phyloP scores from a whole-genome alignment of 2,797 vertebrate species.

The Fistularia commersonii region DNA sequence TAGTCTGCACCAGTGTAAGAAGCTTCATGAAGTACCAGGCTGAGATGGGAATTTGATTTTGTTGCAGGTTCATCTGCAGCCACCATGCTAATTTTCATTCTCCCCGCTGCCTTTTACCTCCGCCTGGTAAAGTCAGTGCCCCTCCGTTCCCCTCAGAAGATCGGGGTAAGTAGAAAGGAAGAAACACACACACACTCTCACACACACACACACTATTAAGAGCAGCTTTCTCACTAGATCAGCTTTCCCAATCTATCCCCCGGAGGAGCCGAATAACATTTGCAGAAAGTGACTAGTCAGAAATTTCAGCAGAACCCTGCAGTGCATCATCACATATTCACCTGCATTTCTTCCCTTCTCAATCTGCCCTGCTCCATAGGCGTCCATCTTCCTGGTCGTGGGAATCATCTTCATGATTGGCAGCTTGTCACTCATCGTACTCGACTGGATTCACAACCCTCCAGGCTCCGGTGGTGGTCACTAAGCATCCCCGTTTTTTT shows the following conservation, averaged over 20 bases:
- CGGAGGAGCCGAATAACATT: background rate
- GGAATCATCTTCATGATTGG: conserved; percentile 93
- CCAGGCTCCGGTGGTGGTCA: conserved; percentile 79
- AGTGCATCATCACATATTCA: conserved; percentile 4
- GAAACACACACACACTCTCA: background rate
- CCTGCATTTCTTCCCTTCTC: conserved; percentile 10
- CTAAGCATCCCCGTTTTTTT: conserved; percentile 62
- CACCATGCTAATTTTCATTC: conserved; percentile 95
- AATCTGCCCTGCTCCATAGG: conserved; percentile 63
- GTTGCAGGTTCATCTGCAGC: conserved; percentile 90
- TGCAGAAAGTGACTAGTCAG: conserved; percentile 2
- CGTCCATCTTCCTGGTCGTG: conserved; percentile 83
- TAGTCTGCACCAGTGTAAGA: background rate
- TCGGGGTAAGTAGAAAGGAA: conserved; percentile 80
- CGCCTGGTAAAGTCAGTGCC: conserved; percentile 88
- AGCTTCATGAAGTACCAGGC: background rate
- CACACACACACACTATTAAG: background rate
- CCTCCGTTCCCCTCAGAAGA: conserved; percentile 87
- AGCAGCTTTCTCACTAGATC: conserved; percentile 29
- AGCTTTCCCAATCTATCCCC: conserved; percentile 8
- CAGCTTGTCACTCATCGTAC: conserved; percentile 90
- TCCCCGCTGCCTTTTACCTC: conserved; percentile 92
- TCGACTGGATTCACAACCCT: conserved; percentile 93
- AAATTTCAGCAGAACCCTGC: conserved; percentile 1
- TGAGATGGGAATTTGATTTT: background rate